phyloP scores from a whole-genome alignment of 2,113 vertebrate species.

The Garra rufa region DNA sequence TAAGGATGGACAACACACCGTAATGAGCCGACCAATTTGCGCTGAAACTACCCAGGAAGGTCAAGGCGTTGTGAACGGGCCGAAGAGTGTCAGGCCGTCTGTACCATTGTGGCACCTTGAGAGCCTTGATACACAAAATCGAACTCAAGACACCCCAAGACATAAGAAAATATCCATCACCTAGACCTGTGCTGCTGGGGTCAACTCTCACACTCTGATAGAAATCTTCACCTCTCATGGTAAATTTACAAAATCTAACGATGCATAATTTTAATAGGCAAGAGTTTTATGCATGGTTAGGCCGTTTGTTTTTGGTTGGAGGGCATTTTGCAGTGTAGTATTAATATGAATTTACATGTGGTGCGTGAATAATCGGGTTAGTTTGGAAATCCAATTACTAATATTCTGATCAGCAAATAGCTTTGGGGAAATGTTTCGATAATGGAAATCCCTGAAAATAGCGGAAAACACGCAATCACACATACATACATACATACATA shows the following conservation, averaged over 20 bases:
- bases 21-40: conserved; percentile 26
- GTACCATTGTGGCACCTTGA: not conserved
- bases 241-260: conserved; percentile 21
- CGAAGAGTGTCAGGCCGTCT: not conserved
- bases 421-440: not conserved
- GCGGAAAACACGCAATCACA: too few species aligned
- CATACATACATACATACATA: too few species aligned
- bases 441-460: too few species aligned
- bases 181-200: not conserved
- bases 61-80: conserved; percentile 18
- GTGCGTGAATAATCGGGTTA: not conserved
- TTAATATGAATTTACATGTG: not conserved
- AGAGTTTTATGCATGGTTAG: not conserved
- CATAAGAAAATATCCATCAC: not conserved
- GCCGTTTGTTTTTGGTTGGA: not conserved
- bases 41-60: conserved; percentile 30
- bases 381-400: not conserved
- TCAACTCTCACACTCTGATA: conserved; percentile 3
- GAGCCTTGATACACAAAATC: conserved; percentile 6
- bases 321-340: not conserved
- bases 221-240: conserved; percentile 6
- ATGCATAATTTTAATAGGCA: not conserved
- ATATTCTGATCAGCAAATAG: not conserved
- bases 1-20: conserved; percentile 22
- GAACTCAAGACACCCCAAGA: not conserved